Evolutionary conservation across 2,888 invertebrate species (phyloP).

Genomic region (Itoplectis maculator): DNA sequence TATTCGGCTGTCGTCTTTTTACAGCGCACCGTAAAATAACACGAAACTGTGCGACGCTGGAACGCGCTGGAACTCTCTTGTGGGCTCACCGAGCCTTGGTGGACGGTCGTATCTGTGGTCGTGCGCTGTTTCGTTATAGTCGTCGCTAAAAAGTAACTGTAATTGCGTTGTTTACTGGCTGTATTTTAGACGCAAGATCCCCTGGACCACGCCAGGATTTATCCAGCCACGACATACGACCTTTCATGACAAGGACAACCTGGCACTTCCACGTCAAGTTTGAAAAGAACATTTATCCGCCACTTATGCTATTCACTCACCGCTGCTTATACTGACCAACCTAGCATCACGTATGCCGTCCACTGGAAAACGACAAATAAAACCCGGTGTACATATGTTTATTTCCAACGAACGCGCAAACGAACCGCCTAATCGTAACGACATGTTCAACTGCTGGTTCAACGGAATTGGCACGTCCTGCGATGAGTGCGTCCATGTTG

Average conservation of each 20-base stretch:
- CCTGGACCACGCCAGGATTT: not conserved
- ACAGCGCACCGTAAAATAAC: conserved; percentile 38
- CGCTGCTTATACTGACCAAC: no score
- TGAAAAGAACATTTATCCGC: no score
- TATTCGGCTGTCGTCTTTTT: conserved; percentile 21
- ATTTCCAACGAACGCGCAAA: no score
- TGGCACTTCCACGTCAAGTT: no score
- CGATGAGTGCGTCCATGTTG: no score
- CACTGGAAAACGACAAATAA: no score
- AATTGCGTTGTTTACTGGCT: not conserved
- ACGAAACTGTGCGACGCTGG: conserved; percentile 7
- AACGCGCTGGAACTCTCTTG: not conserved
- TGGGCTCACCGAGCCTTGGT: not conserved
- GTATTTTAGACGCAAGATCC: not conserved
- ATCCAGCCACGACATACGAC: not conserved
- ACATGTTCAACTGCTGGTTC: no score
- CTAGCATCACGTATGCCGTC: no score
- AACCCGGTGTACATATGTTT: no score
- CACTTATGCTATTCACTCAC: no score
- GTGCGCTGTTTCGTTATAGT: not conserved
- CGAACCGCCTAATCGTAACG: no score
- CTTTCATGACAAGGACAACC: not conserved
- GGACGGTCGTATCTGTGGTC: not conserved
- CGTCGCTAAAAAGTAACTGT: not conserved
- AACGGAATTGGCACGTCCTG: no score